These are phyloP conservation scores for Leucophenga varia DNA, from an alignment of 1,140 invertebrate genomes.

Conservation along the genomic window DNA sequence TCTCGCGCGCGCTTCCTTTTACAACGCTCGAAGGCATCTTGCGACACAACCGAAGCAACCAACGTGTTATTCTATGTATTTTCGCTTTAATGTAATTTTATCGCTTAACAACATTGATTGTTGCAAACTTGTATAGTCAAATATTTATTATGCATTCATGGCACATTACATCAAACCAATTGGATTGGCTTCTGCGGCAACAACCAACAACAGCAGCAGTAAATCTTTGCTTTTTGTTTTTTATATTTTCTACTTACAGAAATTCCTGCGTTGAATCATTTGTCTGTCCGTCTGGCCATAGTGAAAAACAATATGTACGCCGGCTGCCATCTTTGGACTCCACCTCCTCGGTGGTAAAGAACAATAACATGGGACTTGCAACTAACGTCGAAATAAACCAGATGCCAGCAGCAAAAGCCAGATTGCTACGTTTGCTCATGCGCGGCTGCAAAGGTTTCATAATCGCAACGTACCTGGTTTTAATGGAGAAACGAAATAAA, in stretches of 20 bases:
- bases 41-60: no score
- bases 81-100: no score
- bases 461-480: slow-evolving; percentile 83
- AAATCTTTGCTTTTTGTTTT: slow-evolving; percentile 1
- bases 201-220: slow-evolving; percentile 1
- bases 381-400: slow-evolving; percentile 75
- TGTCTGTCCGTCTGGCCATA: slow-evolving; percentile 79
- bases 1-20: no score
- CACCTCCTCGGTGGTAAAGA: slow-evolving; percentile 69
- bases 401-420: slow-evolving; percentile 78
- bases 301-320: slow-evolving; percentile 73
- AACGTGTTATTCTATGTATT: no score
- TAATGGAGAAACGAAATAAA: slow-evolving; percentile 1
- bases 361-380: slow-evolving; percentile 81
- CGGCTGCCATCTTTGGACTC: slow-evolving; percentile 61
- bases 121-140: neutral
- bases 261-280: slow-evolving; percentile 74
- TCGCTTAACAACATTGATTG: no score
- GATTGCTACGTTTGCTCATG: slow-evolving; percentile 77
- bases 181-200: no score
- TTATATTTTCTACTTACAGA: slow-evolving; percentile 67
- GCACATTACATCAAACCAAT: neutral
- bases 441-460: slow-evolving; percentile 85
- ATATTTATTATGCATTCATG: no score
- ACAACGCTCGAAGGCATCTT: no score